Evolutionary conservation across 2,888 invertebrate species (phyloP), one percentile per base, ranked within the genome.

Genomic region (Empis stercorea): DNA sequence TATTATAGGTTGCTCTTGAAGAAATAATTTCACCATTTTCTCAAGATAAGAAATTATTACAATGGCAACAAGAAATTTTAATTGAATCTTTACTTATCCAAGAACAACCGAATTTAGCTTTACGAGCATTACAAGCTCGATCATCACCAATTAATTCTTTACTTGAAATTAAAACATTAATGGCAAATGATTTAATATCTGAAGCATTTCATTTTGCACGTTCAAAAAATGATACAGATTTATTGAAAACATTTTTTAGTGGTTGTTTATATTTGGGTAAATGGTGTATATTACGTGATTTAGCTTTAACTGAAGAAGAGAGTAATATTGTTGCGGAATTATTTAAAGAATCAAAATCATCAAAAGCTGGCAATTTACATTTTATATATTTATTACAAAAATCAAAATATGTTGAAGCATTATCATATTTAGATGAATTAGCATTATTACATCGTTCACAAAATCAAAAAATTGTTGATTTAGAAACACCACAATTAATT

Each of bases 121-220:
- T 68, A 38, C 56, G 61, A 11, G 61, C 65, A 11, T 47, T 64
- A 4, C 56, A 58, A 13, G 56, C 57, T 3, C 61, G 61, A 6
- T 59, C 64, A 0, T 58, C 59, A 0, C 55, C 59, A 0, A 53
- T 68, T 10, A 54, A 61, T 0, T 51, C 63, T 0, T 20, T 58
- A 13, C 52, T 65, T 4, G 59, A 62, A 32, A 42, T 70, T 6
- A 57, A 59, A 44, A 64, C 66, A 0, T 54, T 66, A 0, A 46
- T 70, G n/a, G 58, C 61, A 1, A 70, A 66, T 48, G 59, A 66
- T 39, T 54, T 61, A 2, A 57, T 68, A 14, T 57, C 65, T 0
- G 65, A 67, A 44, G 70, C 70, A 3, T 67, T 68, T 47, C 60
- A 64, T 48, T 57, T 61, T 37, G 67, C 66, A 0, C 63, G 66